Evolutionary conservation across 53 echinoderm and acorn worm genomes (phyloP).

Genomic region (Henricia sp.): DNA sequence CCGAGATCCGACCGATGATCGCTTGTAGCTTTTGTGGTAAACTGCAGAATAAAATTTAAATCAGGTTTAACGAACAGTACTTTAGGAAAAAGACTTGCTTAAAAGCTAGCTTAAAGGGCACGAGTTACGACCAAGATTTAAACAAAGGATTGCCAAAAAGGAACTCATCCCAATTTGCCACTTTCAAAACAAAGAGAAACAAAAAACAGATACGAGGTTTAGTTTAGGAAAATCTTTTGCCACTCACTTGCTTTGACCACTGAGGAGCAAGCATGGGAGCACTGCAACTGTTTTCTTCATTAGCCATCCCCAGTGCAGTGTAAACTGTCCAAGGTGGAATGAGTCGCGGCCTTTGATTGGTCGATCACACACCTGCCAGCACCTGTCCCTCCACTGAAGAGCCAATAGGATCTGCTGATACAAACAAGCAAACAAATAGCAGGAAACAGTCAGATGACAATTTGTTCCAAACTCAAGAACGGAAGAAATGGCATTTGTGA

Average conservation of each 20-base stretch:
- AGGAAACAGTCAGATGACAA: background rate
- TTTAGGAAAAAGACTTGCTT: background rate
- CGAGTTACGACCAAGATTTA: background rate
- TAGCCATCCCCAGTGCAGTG: constrained; percentile 91
- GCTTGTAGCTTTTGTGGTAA: constrained; percentile 59
- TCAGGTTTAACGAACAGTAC: background rate
- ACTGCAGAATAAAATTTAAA: constrained; percentile 16
- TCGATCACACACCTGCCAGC: constrained; percentile 72
- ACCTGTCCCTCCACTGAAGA: constrained; percentile 76
- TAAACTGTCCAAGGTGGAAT: constrained; percentile 73
- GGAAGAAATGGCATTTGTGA: no score
- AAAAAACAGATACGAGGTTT: no score
- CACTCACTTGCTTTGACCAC: constrained; percentile 40
- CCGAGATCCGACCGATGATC: constrained; percentile 50
- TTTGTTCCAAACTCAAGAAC: no score
- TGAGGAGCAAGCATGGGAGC: constrained; percentile 45
- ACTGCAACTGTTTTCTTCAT: constrained; percentile 66
- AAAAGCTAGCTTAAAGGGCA: background rate
- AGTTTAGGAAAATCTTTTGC: no score
- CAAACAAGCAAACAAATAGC: background rate
- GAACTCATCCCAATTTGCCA: no score
- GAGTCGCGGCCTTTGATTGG: constrained; percentile 67
- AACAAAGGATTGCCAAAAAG: no score
- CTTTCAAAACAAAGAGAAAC: no score
- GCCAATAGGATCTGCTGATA: constrained; percentile 72